These are phyloP conservation scores for Aselliscus stoliczkanus DNA, from an alignment of 2,797 vertebrate species.

Conservation along the genomic window DNA sequence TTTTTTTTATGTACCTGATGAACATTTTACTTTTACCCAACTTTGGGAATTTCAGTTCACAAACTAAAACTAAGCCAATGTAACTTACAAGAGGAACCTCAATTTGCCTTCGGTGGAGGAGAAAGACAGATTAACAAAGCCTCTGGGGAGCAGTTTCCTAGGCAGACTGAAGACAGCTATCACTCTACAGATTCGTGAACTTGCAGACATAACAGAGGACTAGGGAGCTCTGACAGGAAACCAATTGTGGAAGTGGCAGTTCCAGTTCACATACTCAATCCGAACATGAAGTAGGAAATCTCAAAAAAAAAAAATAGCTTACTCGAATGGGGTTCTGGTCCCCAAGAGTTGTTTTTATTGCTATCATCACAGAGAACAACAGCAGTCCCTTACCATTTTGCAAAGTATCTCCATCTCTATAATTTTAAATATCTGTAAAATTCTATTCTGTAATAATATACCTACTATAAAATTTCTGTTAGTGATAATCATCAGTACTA, in stretches of 20 bases:
- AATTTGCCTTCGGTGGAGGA: background rate
- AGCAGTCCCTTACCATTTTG: background rate
- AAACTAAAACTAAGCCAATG: slow-evolving; percentile 18
- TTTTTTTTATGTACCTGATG: background rate
- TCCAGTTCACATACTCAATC: background rate
- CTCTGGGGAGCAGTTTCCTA: background rate
- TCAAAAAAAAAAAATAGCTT: background rate
- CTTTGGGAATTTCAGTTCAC: background rate
- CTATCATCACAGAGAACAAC: background rate
- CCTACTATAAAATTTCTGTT: background rate
- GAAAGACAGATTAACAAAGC: background rate
- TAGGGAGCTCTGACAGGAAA: background rate
- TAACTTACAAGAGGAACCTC: slow-evolving; percentile 15
- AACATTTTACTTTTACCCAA: slow-evolving; percentile 21
- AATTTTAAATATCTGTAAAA: slow-evolving; percentile 34
- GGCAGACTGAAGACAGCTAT: background rate
- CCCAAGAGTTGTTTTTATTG: background rate
- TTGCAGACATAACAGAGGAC: background rate
- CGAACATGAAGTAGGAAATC: background rate
- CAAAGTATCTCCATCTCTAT: background rate
- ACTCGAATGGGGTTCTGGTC: background rate
- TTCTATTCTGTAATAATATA: background rate
- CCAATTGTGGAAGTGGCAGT: background rate
- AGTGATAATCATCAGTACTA: slow-evolving; percentile 22
- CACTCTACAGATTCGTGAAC: background rate